These are phyloP conservation scores for Agrochola circellaris DNA, from an alignment of 2,888 invertebrate genomes.

Conservation along the genomic window DNA sequence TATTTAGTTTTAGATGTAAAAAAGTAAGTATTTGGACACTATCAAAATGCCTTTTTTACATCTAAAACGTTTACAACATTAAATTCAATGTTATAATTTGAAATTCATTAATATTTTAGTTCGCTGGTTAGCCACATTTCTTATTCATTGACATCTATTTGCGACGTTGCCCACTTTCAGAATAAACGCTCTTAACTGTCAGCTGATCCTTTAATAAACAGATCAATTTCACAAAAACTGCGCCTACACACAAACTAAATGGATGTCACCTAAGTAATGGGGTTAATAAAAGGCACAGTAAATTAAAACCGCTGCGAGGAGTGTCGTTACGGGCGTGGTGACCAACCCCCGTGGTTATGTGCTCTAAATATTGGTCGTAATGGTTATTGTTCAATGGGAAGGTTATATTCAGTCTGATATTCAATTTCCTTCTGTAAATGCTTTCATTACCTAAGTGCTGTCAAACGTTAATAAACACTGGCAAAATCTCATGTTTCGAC, in stretches of 20 bases:
- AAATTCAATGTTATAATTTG: no score
- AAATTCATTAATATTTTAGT: no score
- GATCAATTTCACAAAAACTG: conserved; percentile 43
- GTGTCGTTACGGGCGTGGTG: conserved; percentile 44
- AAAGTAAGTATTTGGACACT: no score
- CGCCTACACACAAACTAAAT: conserved; percentile 49
- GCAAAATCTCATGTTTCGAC: no score
- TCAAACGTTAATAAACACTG: no score
- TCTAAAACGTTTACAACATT: no score
- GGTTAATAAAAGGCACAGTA: conserved; percentile 55
- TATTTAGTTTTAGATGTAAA: no score
- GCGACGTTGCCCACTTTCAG: no score
- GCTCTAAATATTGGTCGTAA: conserved; percentile 29
- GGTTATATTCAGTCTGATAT: not conserved
- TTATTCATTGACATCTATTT: no score
- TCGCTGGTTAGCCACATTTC: no score
- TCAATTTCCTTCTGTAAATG: not conserved
- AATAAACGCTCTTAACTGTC: no score
- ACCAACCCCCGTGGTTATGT: conserved; percentile 28
- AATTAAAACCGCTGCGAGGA: conserved; percentile 50
- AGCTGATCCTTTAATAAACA: conserved; percentile 33
- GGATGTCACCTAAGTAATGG: conserved; percentile 52
- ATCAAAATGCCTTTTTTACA: no score
- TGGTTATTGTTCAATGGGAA: not conserved
- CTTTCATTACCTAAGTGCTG: not conserved